Percentiles rank a stretch among this genome's conserved stretches.
phyloP scores from a whole-genome alignment of 2,888 invertebrate genomes.

The Odontocerum albicorne region DNA sequence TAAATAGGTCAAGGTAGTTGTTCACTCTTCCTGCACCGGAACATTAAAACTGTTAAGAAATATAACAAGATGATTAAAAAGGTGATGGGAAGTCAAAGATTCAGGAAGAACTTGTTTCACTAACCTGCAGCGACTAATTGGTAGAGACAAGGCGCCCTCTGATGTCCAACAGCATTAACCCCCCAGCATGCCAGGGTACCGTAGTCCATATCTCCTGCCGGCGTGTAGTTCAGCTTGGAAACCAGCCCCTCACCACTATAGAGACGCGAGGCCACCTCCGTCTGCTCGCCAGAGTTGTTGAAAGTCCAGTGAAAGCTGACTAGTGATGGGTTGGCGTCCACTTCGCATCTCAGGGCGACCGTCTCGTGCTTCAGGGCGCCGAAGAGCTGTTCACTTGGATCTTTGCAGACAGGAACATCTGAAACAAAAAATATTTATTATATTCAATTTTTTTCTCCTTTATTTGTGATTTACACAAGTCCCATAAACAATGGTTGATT shows the following conservation, averaged over 20 bases:
- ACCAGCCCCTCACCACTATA: conserved; percentile 68
- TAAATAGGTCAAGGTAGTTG: too few species aligned
- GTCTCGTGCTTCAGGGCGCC: conserved; percentile 89
- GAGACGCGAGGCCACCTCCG: conserved; percentile 70
- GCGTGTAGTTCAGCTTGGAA: conserved; percentile 81
- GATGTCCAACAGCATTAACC: conserved; percentile 79
- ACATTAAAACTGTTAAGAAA: too few species aligned
- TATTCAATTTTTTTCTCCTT: too few species aligned
- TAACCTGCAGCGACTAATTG: conserved; percentile 83
- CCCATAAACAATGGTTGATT: too few species aligned
- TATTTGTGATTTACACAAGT: too few species aligned
- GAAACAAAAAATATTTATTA: too few species aligned
- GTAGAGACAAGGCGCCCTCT: conserved; percentile 83
- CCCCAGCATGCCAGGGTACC: conserved; percentile 88
- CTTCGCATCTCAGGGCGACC: conserved; percentile 81
- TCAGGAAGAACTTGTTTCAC: conserved; percentile 38
- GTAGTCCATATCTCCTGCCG: conserved; percentile 84
- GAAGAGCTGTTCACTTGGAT: conserved; percentile 77
- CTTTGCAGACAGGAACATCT: conserved; percentile 78
- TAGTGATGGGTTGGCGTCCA: conserved; percentile 86
- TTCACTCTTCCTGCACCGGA: too few species aligned
- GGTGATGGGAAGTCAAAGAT: too few species aligned
- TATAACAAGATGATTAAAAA: too few species aligned
- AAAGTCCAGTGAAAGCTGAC: conserved; percentile 90
- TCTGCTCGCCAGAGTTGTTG: conserved; percentile 87